Percentiles rank a stretch among this genome's conserved stretches.
These are phyloP conservation scores for Acronicta alni DNA, from an alignment of 2,888 invertebrate genomes.

Conservation along the genomic window DNA sequence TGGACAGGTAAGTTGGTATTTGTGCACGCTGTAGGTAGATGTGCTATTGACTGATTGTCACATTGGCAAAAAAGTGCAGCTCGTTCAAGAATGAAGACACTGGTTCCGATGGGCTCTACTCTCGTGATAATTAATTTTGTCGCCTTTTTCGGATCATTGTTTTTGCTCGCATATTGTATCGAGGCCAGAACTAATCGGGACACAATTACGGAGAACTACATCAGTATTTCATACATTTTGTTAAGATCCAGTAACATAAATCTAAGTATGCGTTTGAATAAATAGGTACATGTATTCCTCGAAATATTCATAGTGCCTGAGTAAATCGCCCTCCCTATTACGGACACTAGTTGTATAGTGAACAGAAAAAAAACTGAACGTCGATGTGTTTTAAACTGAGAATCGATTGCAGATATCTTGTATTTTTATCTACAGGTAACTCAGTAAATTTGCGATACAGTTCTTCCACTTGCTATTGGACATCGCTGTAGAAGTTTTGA, in stretches of 20 bases:
- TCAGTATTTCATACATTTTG: slow-evolving; percentile 55
- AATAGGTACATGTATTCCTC: slow-evolving; percentile 49
- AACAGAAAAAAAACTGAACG: slow-evolving; percentile 41
- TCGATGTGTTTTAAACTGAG: slow-evolving; percentile 41
- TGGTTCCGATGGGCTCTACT: slow-evolving; percentile 41
- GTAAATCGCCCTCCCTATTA: slow-evolving; percentile 42
- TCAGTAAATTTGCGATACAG: slow-evolving; percentile 15
- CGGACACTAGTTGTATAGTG: slow-evolving; percentile 30
- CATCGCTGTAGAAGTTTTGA: slow-evolving; percentile 2
- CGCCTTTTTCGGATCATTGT: slow-evolving; percentile 56
- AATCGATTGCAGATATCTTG: slow-evolving; percentile 34
- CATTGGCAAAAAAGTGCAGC: slow-evolving; percentile 49
- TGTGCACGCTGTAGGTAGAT: slow-evolving; percentile 43
- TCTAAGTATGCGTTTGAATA: slow-evolving; percentile 49
- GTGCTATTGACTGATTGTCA: slow-evolving; percentile 55
- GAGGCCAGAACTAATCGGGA: slow-evolving; percentile 51
- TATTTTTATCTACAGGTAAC: slow-evolving; percentile 3
- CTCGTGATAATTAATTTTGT: slow-evolving; percentile 55
- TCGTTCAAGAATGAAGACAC: slow-evolving; percentile 54
- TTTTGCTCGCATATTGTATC: slow-evolving; percentile 51
- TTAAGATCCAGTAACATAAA: slow-evolving; percentile 49
- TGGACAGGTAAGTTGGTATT: slow-evolving; percentile 17
- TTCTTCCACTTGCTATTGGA: slow-evolving; percentile 4
- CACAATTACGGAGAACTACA: slow-evolving; percentile 47
- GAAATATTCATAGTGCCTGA: slow-evolving; percentile 48